These are phyloP conservation scores for Deroplatys truncata DNA, from an alignment of 2,888 invertebrate genomes.

Conservation along the genomic window DNA sequence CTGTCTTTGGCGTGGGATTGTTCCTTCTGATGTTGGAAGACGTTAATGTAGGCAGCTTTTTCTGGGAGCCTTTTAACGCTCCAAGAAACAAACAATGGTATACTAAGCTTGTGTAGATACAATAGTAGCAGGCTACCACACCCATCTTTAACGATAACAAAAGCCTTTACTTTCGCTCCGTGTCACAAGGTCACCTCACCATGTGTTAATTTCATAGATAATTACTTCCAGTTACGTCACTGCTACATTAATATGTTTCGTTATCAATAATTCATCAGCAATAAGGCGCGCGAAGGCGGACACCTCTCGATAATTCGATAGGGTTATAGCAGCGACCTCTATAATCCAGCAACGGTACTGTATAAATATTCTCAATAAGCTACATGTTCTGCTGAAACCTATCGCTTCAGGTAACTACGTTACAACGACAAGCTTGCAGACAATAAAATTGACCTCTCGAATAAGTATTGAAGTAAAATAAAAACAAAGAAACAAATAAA, in stretches of 20 bases:
- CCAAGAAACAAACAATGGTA: not conserved
- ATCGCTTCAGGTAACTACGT: too few species aligned
- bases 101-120: not conserved
- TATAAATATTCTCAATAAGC: too few species aligned
- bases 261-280: not conserved
- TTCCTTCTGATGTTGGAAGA: too few species aligned
- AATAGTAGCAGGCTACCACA: not conserved
- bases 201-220: not conserved
- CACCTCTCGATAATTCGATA: not conserved
- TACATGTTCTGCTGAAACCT: too few species aligned
- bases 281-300: not conserved
- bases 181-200: not conserved
- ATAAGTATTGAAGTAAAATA: too few species aligned
- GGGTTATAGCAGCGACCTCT: not conserved
- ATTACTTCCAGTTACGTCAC: not conserved
- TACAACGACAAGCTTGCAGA: too few species aligned
- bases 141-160: not conserved
- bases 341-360: not conserved
- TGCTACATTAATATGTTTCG: not conserved
- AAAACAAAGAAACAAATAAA: too few species aligned
- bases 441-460: too few species aligned
- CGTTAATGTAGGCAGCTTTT: not conserved
- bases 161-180: not conserved
- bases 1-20: too few species aligned
- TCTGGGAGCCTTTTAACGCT: not conserved